Evolutionary conservation across 2,797 vertebrate genomes (phyloP).

Genomic region (Paguma larvata): DNA sequence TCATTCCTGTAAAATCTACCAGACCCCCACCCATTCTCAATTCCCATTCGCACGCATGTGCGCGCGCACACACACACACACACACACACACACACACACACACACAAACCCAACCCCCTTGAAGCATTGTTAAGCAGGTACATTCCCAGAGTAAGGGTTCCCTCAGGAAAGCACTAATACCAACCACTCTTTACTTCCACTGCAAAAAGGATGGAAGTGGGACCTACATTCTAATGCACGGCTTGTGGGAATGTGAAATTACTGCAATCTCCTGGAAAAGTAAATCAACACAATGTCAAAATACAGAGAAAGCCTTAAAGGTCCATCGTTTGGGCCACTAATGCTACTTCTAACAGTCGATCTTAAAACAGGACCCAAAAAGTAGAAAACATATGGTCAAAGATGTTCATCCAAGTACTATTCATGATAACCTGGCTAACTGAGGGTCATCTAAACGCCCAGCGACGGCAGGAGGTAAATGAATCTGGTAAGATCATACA

Average conservation of each 20-base stretch:
- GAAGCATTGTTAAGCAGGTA: neutral
- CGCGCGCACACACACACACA: too few species aligned
- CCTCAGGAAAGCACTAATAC: neutral
- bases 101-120: neutral
- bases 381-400: neutral
- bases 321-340: neutral
- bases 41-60: neutral
- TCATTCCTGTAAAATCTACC: neutral
- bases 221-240: neutral
- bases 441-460: neutral
- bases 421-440: neutral
- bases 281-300: neutral
- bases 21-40: neutral
- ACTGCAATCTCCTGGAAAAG: neutral
- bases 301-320: neutral
- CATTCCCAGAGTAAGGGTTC: neutral
- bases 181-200: neutral
- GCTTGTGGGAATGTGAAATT: neutral
- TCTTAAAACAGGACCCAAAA: constrained; percentile 38
- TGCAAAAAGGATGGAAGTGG: neutral
- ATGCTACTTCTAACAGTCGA: neutral
- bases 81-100: neutral
- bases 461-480: neutral
- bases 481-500: neutral
- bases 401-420: neutral